These are phyloP conservation scores for Amblyopsis rosae DNA, from an alignment of 2,113 vertebrate species.

Conservation along the genomic window DNA sequence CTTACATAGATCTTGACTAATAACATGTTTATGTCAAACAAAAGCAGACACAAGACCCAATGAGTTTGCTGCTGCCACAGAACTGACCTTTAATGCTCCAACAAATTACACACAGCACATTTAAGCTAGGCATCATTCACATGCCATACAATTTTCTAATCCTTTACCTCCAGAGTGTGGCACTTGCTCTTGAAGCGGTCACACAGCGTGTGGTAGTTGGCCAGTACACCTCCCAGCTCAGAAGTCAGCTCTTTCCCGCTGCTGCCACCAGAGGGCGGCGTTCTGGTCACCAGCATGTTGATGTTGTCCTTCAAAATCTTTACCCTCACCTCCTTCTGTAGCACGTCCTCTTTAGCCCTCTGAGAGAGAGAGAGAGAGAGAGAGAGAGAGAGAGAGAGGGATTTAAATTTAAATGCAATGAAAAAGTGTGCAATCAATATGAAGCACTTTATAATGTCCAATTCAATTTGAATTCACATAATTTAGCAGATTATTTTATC, in stretches of 20 bases:
- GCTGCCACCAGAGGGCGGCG: slow-evolving; percentile 73
- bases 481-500: too few species aligned
- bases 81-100: too few species aligned
- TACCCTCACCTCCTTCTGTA: slow-evolving; percentile 97
- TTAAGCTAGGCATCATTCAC: too few species aligned
- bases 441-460: too few species aligned
- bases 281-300: slow-evolving; percentile 82
- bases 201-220: slow-evolving; percentile 93
- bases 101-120: not conserved
- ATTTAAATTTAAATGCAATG: not conserved
- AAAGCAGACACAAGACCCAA: too few species aligned
- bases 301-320: slow-evolving; percentile 98
- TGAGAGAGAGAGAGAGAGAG: slow-evolving; percentile 45
- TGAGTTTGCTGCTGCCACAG: too few species aligned
- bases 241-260: slow-evolving; percentile 82
- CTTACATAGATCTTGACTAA: too few species aligned
- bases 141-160: too few species aligned
- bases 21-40: too few species aligned
- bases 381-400: not conserved
- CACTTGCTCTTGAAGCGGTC: slow-evolving; percentile 95
- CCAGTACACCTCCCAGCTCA: slow-evolving; percentile 83
- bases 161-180: slow-evolving; percentile 90
- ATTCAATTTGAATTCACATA: too few species aligned
- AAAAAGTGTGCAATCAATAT: too few species aligned
- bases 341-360: slow-evolving; percentile 96